A percentile compares a stretch with the other conserved stretches of the same genome.
phyloP scores from a whole-genome alignment of 2,888 invertebrate species.

The Tridacna crocea region DNA sequence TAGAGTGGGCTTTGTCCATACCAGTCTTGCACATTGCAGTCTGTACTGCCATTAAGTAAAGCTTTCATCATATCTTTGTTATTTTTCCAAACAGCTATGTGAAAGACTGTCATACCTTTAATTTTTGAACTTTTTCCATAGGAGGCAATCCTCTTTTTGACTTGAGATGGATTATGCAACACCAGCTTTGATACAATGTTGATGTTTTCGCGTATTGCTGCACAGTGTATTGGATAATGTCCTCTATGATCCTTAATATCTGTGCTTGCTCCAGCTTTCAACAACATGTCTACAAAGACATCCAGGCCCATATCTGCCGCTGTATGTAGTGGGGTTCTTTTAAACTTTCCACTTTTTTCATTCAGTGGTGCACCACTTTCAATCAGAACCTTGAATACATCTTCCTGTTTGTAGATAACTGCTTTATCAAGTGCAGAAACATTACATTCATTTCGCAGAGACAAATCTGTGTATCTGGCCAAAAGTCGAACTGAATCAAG shows the following conservation, averaged over 20 bases:
- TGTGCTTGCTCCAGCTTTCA: slow-evolving; percentile 25
- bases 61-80: slow-evolving; percentile 23
- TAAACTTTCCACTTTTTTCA: slow-evolving; percentile 32
- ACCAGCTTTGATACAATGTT: slow-evolving; percentile 25
- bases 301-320: slow-evolving; percentile 35
- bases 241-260: slow-evolving; percentile 43
- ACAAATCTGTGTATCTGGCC: not conserved
- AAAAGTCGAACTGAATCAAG: slow-evolving; percentile 7
- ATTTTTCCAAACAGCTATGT: slow-evolving; percentile 49
- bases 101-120: slow-evolving; percentile 42
- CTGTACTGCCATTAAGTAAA: slow-evolving; percentile 21
- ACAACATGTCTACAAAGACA: slow-evolving; percentile 17
- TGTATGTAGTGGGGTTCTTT: slow-evolving; percentile 47
- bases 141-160: slow-evolving; percentile 25
- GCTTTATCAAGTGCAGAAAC: slow-evolving; percentile 26
- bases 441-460: slow-evolving; percentile 6
- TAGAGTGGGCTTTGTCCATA: slow-evolving; percentile 45
- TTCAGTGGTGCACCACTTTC: slow-evolving; percentile 37
- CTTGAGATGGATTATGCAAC: slow-evolving; percentile 26
- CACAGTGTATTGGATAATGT: slow-evolving; percentile 46
- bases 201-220: slow-evolving; percentile 37
- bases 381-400: slow-evolving; percentile 27
- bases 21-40: slow-evolving; percentile 42
- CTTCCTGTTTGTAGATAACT: slow-evolving; percentile 26
- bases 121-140: slow-evolving; percentile 35